Base-by-base conservation (phyloP, 2,888 invertebrate species). In the Lottia scabra region DNA sequence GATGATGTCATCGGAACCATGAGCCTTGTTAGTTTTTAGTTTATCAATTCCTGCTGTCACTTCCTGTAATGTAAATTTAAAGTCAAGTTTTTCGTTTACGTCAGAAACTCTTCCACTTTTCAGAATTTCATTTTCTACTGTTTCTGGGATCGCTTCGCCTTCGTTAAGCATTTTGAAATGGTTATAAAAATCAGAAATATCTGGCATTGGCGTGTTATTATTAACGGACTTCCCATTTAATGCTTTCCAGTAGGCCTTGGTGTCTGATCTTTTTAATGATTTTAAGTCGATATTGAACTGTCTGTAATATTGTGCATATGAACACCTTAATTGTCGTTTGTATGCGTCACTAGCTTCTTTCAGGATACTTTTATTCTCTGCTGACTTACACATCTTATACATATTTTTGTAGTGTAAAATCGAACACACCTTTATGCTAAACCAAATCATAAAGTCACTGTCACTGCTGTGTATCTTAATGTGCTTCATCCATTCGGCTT, bases 21-120 rank as follows among this genome's bases (percentile, higher is more conserved):
- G 23, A 4, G 65, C 65, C 44, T 72, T 72, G 30, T 27, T 23
- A 38, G 26, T 15, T 65, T 72, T 69, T 12, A 72, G 43, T 69
- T 68, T n/a, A 15, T 65, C 46, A 12, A 69, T 56, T 4, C 64
- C 46, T 63, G 26, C 12, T 13, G 12, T 65, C 4, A 69, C 48
- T 69, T 72, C 72, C 15, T 46, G 38, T 48, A 69, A 45, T 44
- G 46, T 68, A 23, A 69, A 43, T n/a, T 13, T 10, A n/a, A 30
- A 30, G 45, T 72, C 48, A n/a, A 67, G 23, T 16, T 15, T 56
- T 26, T 27, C 62, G 23, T 38, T 38, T 38, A 38, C 10, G 10
- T 38, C 38, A 38, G 38, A 5, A 4, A 38, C 8, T 6, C 38
- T 38, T 6, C 38, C 38, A 4, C 38, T 38, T 38, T 38, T 6